Evolutionary conservation across 2,888 invertebrate species (phyloP).

Genomic region (Mamestra brassicae): DNA sequence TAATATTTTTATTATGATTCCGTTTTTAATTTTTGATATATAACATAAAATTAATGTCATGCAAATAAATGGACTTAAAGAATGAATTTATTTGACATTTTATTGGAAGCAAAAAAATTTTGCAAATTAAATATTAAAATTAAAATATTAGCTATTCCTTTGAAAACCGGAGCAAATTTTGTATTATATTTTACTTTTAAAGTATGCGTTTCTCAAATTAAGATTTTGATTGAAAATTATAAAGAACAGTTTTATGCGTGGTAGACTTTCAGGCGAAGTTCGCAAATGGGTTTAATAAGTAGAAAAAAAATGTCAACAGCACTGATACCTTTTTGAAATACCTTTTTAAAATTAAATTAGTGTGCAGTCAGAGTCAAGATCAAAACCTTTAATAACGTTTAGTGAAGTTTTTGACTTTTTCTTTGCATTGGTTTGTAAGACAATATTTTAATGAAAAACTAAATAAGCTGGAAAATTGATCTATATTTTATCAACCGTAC

Average conservation of each 20-base stretch:
- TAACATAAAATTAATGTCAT: too few relatives aligned
- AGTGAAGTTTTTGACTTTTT: not conserved
- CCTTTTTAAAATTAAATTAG: not conserved
- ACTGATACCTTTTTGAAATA: too few relatives aligned
- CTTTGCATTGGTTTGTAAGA: not conserved
- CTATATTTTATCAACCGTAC: not conserved
- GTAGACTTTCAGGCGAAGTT: not conserved
- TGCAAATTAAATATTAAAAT: not conserved
- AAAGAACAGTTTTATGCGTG: not conserved
- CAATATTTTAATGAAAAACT: not conserved
- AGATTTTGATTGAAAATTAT: conserved; percentile 12
- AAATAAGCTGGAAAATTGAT: not conserved
- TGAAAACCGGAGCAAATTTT: conserved; percentile 1
- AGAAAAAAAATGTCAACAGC: not conserved
- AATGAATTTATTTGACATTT: not conserved
- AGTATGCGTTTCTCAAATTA: conserved; percentile 8
- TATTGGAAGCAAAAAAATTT: not conserved
- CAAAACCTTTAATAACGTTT: not conserved
- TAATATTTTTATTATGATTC: too few relatives aligned
- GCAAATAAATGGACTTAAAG: too few relatives aligned
- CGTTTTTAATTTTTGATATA: too few relatives aligned
- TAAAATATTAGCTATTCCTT: not conserved
- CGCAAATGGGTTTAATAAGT: not conserved
- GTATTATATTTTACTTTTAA: conserved; percentile 13
- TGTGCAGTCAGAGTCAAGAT: not conserved